Conservation (phyloP, 2,113 vertebrate genomes). For the Phalacrocorax pelagicus region DNA sequence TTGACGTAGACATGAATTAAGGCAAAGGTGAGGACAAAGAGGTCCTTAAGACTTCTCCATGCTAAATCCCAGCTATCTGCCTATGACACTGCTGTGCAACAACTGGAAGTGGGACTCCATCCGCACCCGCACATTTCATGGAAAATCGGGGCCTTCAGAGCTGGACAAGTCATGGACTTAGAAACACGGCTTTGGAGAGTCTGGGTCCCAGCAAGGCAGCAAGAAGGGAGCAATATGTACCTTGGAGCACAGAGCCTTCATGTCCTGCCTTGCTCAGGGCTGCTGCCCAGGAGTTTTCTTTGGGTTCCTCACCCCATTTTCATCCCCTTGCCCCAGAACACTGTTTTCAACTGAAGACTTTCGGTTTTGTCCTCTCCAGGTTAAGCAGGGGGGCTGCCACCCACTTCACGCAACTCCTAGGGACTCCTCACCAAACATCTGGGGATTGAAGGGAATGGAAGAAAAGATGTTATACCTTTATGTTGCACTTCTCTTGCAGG, state of each 20-base stretch:
- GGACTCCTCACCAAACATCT: neutral
- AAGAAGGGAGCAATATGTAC: neutral
- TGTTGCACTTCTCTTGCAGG: neutral
- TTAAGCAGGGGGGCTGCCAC: neutral
- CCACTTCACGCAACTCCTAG: fast-evolving
- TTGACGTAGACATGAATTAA: neutral
- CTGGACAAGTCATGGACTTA: neutral
- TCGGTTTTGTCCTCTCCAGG: neutral
- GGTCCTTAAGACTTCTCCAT: neutral
- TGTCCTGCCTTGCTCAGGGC: neutral
- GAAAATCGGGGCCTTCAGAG: neutral
- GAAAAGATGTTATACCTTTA: neutral
- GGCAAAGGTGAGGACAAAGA: neutral
- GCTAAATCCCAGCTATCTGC: neutral
- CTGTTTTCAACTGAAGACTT: neutral
- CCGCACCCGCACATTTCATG: neutral
- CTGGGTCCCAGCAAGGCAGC: neutral
- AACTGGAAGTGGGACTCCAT: neutral
- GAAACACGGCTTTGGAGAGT: neutral
- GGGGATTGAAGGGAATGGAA: neutral
- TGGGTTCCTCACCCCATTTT: neutral
- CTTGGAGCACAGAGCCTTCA: neutral
- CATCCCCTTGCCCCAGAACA: neutral
- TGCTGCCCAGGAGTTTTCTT: neutral
- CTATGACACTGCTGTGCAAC: neutral